Evolutionary conservation across 2,113 vertebrate genomes (phyloP).

Genomic region (Burhinus oedicnemus): DNA sequence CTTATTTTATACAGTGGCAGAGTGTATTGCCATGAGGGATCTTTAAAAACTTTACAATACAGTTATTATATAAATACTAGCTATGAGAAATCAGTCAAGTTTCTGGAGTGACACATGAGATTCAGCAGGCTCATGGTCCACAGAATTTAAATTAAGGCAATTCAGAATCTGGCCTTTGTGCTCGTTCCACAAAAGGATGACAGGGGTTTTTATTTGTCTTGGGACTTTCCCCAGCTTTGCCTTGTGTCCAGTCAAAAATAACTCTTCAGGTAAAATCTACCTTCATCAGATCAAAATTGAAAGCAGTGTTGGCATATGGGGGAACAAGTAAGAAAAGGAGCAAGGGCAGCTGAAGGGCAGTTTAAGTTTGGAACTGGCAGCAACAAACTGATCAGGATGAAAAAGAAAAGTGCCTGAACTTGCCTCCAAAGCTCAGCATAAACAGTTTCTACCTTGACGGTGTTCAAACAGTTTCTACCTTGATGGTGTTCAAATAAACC

Average conservation of each 20-base stretch:
- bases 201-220: slow-evolving; percentile 43
- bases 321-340: not conserved
- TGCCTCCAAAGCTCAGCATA: not conserved
- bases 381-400: not conserved
- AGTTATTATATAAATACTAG: slow-evolving; percentile 38
- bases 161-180: slow-evolving; percentile 15
- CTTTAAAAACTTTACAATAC: slow-evolving; percentile 24
- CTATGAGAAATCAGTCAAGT: slow-evolving; percentile 37
- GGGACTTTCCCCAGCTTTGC: not conserved
- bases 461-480: not conserved
- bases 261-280: slow-evolving; percentile 20
- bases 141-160: slow-evolving; percentile 52
- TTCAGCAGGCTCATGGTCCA: slow-evolving; percentile 8
- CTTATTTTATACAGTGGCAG: not conserved
- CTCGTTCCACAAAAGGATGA: not conserved
- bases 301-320: not conserved
- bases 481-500: not conserved
- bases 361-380: not conserved
- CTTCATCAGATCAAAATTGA: not conserved
- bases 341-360: not conserved
- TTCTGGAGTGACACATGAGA: slow-evolving; percentile 16
- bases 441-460: not conserved
- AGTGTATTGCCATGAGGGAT: slow-evolving; percentile 3
- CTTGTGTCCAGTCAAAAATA: not conserved
- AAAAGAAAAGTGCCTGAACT: not conserved